Evolutionary conservation across 2,888 invertebrate species (phyloP).

Genomic region (Idaea straminata): DNA sequence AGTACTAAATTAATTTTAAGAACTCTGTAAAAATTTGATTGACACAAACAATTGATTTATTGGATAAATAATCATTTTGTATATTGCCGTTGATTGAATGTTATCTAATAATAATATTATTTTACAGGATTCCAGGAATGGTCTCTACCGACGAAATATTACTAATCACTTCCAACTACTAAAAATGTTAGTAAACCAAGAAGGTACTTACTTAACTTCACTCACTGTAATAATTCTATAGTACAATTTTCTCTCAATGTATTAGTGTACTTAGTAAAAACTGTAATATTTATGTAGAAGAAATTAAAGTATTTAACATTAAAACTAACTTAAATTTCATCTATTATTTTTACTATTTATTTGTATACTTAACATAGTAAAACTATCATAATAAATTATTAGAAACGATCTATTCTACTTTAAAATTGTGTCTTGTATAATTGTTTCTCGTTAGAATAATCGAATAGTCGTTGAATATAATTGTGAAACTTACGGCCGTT

Average conservation of each 20-base stretch:
- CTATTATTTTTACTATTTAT: neutral
- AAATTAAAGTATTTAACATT: neutral
- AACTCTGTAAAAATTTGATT: no score
- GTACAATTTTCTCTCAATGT: neutral
- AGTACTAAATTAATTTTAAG: no score
- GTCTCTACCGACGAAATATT: conserved; percentile 22
- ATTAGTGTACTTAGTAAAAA: neutral
- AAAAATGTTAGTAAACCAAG: neutral
- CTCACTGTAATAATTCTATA: neutral
- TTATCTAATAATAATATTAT: conserved; percentile 7
- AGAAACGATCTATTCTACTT: neutral
- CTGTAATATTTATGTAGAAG: neutral
- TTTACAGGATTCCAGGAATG: conserved; percentile 28
- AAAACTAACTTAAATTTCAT: neutral
- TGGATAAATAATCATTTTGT: neutral
- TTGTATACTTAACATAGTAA: neutral
- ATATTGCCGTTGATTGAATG: neutral
- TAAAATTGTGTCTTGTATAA: neutral
- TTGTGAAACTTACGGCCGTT: neutral
- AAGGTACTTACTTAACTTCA: neutral
- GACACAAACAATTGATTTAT: neutral
- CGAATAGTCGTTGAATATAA: neutral
- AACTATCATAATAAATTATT: neutral
- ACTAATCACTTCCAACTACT: conserved; percentile 11
- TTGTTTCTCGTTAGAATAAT: neutral